Percentiles rank a stretch among this genome's conserved stretches.
phyloP scores from a whole-genome alignment of 53 echinoderm and acorn worm species.

The Zoroaster sp. region DNA sequence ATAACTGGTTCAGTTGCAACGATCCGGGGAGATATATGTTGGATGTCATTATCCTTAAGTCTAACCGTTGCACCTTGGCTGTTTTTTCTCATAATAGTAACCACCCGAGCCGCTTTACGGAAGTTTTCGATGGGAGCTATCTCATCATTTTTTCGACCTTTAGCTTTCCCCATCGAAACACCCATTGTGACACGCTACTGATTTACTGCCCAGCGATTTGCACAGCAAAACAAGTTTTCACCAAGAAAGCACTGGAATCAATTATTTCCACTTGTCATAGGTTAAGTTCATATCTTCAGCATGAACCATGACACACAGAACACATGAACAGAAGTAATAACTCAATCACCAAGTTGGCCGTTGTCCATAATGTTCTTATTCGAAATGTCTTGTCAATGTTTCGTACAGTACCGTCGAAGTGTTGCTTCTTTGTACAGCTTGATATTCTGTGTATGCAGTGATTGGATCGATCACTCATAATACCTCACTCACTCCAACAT shows the following conservation, averaged over 20 bases:
- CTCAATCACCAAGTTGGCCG: not conserved
- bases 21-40: not conserved
- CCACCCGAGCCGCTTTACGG: slow-evolving; percentile 41
- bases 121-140: slow-evolving; percentile 36
- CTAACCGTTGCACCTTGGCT: not conserved
- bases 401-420: not conserved
- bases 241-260: not conserved
- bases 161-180: slow-evolving; percentile 46
- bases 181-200: slow-evolving; percentile 27
- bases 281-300: not conserved
- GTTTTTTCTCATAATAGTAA: slow-evolving; percentile 28
- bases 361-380: too few species aligned
- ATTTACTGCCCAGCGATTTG: not conserved
- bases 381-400: too few species aligned
- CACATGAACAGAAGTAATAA: not conserved
- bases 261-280: not conserved
- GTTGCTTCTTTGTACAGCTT: not conserved
- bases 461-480: not conserved
- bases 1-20: not conserved
- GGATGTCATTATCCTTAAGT: not conserved
- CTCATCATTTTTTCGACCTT: not conserved
- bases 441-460: not conserved
- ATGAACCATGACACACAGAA: not conserved
- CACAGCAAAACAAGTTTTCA: not conserved
- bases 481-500: not conserved